A percentile compares a stretch with the other conserved stretches of the same genome.
Conservation (phyloP, 2,797 vertebrate genomes). For the Masticophis lateralis region DNA sequence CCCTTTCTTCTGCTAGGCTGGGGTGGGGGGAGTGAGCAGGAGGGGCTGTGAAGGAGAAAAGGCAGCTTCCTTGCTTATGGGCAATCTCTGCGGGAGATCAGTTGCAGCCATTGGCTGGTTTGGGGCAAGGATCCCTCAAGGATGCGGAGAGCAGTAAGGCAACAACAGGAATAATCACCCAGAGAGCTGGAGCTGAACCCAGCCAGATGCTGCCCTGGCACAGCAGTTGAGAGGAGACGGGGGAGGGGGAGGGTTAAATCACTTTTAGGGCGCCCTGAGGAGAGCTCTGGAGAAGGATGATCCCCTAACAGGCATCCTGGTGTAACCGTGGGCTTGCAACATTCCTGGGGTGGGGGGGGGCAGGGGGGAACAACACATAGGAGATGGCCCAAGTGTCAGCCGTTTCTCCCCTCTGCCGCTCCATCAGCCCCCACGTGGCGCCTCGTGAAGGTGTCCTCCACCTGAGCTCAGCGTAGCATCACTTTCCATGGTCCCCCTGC, state of each 20-base stretch:
- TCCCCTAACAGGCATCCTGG: too few species aligned
- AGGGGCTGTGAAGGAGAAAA: neutral
- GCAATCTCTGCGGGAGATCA: neutral
- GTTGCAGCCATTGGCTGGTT: neutral
- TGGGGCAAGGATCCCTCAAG: neutral
- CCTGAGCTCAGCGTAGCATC: neutral
- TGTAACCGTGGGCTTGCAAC: too few species aligned
- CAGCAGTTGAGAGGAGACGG: neutral
- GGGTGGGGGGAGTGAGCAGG: neutral
- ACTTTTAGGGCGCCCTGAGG: neutral
- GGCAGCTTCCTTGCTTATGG: slow-evolving; percentile 23
- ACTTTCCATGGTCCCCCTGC: neutral
- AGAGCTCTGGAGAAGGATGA: neutral
- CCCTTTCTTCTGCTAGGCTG: neutral
- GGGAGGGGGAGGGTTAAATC: too few species aligned
- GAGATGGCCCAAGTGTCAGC: neutral
- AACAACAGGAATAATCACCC: neutral
- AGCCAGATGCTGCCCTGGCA: neutral
- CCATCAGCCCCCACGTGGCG: neutral
- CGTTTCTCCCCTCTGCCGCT: neutral
- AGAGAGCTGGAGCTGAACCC: neutral
- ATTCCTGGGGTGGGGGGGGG: too few species aligned
- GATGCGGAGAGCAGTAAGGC: accelerated
- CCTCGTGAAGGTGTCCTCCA: too few species aligned
- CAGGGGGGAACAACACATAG: too few species aligned